These are phyloP conservation scores for Chionomys nivalis DNA, from an alignment of 2,113 vertebrate genomes.

Conservation along the genomic window DNA sequence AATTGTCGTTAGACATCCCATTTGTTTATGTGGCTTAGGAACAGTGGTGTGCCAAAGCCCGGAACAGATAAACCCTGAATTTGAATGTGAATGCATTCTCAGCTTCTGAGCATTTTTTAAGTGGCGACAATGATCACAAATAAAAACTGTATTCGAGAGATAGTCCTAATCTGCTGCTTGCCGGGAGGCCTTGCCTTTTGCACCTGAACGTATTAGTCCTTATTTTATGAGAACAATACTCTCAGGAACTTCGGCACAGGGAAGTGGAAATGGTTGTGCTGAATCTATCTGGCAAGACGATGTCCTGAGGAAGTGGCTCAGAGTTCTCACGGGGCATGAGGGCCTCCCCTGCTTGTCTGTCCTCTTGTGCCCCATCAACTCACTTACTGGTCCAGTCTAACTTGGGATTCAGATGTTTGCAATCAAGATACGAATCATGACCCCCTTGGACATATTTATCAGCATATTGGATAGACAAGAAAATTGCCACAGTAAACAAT, in stretches of 20 bases:
- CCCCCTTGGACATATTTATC: background rate
- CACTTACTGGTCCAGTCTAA: background rate
- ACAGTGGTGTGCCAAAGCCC: background rate
- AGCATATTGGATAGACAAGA: background rate
- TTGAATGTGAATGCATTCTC: background rate
- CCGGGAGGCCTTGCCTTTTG: background rate
- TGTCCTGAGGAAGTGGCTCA: background rate
- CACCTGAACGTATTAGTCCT: background rate
- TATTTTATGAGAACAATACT: background rate
- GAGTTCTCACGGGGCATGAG: rapidly evolving
- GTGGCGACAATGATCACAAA: background rate
- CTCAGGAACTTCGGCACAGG: background rate
- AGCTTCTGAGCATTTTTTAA: constrained; percentile 23
- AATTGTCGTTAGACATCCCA: background rate
- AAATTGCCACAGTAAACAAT: background rate
- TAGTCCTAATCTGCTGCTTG: background rate
- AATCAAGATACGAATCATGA: background rate
- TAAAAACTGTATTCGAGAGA: background rate
- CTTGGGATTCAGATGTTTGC: background rate
- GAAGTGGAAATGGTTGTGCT: background rate
- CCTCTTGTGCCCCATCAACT: background rate
- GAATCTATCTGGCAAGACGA: background rate
- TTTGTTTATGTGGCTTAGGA: constrained; percentile 8
- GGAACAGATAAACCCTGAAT: background rate
- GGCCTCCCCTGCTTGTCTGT: background rate